Conservation (phyloP, 2,888 invertebrate genomes). For the Nemotelus nigrinus region DNA sequence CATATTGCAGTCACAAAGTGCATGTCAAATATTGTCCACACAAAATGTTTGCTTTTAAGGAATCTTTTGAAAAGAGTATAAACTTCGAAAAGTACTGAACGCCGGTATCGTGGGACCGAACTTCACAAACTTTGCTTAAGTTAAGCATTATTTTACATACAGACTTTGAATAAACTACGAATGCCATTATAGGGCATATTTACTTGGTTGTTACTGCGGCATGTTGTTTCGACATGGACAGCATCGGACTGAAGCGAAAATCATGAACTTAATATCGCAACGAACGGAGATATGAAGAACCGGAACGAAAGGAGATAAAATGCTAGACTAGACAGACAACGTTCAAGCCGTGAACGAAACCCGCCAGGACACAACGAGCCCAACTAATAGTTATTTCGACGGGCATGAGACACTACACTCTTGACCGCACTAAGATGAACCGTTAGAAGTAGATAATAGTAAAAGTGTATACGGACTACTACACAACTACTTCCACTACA, state of each 20-base stretch:
- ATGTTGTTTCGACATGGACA: conserved; percentile 40
- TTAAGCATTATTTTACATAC: conserved; percentile 20
- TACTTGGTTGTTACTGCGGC: conserved; percentile 38
- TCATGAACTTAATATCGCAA: conserved; percentile 33
- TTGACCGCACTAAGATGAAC: conserved; percentile 10
- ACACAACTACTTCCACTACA: neutral
- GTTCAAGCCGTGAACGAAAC: neutral
- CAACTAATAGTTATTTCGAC: conserved; percentile 31
- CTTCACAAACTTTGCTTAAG: conserved; percentile 8
- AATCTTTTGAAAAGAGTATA: too few relatives aligned
- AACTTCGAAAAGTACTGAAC: too few relatives aligned
- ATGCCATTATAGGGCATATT: conserved; percentile 28
- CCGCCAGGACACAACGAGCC: conserved; percentile 7
- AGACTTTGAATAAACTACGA: conserved; percentile 29
- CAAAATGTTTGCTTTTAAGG: too few relatives aligned
- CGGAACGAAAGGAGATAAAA: conserved; percentile 25
- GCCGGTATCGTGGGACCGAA: neutral
- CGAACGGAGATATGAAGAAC: neutral
- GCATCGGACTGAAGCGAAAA: conserved; percentile 22
- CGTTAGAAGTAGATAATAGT: conserved; percentile 33
- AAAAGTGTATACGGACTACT: conserved; percentile 4
- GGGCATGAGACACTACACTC: conserved; percentile 9
- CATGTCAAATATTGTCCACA: neutral
- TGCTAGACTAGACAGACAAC: neutral
- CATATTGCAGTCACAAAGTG: neutral